phyloP scores from a whole-genome alignment of 2,113 vertebrate species.

The Typhlomys cinereus region DNA sequence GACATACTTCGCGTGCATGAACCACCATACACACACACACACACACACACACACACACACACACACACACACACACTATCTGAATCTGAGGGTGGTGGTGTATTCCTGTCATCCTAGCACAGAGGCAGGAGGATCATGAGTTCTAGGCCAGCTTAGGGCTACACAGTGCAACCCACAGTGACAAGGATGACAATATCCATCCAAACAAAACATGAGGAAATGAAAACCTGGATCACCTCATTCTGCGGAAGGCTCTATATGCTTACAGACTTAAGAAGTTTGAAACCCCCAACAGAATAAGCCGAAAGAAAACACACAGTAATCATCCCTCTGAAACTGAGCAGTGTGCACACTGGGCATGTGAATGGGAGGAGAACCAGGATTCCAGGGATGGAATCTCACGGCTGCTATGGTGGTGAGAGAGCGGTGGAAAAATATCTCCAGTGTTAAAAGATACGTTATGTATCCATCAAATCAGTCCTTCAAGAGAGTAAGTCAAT shows the following conservation, averaged over 20 bases:
- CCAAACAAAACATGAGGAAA: background rate
- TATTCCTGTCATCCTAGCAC: background rate
- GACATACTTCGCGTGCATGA: background rate
- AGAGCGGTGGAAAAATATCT: background rate
- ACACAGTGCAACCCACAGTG: background rate
- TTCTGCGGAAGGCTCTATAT: background rate
- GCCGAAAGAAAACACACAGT: background rate
- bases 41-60: background rate
- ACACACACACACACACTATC: background rate
- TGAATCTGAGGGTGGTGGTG: background rate
- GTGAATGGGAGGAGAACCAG: background rate
- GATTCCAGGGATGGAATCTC: background rate
- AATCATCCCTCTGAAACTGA: background rate
- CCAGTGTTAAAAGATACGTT: background rate
- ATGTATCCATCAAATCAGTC: background rate
- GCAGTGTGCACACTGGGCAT: background rate
- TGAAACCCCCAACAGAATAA: background rate
- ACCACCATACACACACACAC: accelerated
- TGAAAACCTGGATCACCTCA: background rate
- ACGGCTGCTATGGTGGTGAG: background rate
- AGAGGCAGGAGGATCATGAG: background rate
- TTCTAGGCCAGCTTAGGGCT: background rate
- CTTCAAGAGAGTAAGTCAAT: background rate
- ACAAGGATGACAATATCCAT: background rate
- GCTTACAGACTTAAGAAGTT: background rate